Percentiles rank a stretch among this genome's conserved stretches.
These are phyloP conservation scores for Stigmatopora nigra DNA, from an alignment of 2,113 vertebrate genomes.

Conservation along the genomic window DNA sequence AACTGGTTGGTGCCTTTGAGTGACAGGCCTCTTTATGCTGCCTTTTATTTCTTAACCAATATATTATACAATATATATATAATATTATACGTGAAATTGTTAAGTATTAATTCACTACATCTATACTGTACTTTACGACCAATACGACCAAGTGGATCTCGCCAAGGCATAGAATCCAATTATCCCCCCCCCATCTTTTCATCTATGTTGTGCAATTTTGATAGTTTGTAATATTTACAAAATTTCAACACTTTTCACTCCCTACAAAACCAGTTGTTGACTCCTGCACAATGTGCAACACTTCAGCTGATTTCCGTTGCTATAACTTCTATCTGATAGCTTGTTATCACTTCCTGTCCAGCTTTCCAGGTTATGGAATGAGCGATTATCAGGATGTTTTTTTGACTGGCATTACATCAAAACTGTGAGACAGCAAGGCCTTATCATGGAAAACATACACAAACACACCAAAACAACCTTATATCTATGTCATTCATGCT, in stretches of 20 bases:
- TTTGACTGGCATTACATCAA: conserved; percentile 30
- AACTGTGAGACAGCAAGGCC: conserved; percentile 34
- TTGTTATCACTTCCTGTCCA: conserved; percentile 53
- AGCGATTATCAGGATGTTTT: conserved; percentile 43
- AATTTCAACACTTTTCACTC: too few relatives aligned
- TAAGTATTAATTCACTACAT: too few relatives aligned
- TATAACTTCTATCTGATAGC: conserved; percentile 19
- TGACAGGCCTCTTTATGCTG: too few relatives aligned
- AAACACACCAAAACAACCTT: conserved; percentile 39
- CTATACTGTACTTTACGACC: background rate
- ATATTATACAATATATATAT: too few relatives aligned
- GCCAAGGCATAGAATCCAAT: background rate
- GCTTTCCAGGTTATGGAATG: conserved; percentile 30
- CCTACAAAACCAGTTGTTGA: background rate
- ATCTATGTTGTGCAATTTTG: too few relatives aligned
- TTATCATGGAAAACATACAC: conserved; percentile 53
- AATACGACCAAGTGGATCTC: background rate
- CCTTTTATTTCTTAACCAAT: too few relatives aligned
- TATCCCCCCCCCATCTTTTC: too few relatives aligned
- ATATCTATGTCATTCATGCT: conserved; percentile 26
- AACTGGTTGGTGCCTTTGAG: too few relatives aligned
- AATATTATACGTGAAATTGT: too few relatives aligned
- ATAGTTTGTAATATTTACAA: too few relatives aligned
- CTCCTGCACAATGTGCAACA: background rate
- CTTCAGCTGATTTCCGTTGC: background rate